Conservation (phyloP, 2,113 vertebrate species). For the Rutilus rutilus region DNA sequence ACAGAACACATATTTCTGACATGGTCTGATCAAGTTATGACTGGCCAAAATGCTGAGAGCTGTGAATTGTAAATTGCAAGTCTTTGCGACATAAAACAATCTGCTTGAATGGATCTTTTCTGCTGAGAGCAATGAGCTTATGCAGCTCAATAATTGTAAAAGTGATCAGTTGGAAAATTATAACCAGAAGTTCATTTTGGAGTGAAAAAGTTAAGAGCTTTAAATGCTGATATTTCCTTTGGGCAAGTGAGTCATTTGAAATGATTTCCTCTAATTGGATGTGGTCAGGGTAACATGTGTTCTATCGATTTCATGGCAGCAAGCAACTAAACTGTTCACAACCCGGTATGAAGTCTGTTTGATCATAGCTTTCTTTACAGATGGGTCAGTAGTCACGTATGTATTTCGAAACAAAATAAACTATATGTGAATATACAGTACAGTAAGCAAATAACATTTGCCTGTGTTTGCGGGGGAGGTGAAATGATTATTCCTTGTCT, state of each 20-base stretch:
- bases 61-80: conserved; percentile 21
- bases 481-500: conserved; percentile 36
- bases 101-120: conserved; percentile 37
- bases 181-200: conserved; percentile 24
- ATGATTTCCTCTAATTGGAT: neutral
- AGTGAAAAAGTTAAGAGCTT: conserved; percentile 28
- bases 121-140: neutral
- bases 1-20: neutral
- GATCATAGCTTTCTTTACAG: neutral
- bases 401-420: neutral
- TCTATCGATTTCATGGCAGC: conserved; percentile 10
- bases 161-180: conserved; percentile 52
- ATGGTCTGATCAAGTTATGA: neutral
- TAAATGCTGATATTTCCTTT: neutral
- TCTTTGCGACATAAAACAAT: conserved; percentile 28
- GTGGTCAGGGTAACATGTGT: neutral
- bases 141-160: conserved; percentile 31
- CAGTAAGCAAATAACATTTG: conserved; percentile 21
- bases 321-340: conserved; percentile 18
- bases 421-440: neutral
- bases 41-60: neutral
- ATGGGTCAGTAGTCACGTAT: neutral
- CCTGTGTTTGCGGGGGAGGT: neutral
- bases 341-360: neutral
- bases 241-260: neutral